Percentiles rank a stretch among this genome's conserved stretches.
phyloP scores from a whole-genome alignment of 1,140 invertebrate species.

The Lanistes nyassanus region DNA sequence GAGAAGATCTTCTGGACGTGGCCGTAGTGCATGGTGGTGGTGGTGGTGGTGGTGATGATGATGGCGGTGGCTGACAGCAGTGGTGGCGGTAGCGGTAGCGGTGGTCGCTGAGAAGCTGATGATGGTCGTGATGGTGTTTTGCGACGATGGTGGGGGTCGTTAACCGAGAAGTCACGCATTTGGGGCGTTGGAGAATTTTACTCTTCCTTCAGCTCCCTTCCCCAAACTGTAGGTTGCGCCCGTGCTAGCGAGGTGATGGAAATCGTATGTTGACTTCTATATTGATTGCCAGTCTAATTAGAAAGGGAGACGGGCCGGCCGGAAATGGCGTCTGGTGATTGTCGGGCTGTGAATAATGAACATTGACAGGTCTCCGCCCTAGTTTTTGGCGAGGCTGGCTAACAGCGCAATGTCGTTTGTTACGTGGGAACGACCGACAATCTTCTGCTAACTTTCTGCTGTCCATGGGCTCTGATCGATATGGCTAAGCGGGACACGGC shows the following conservation, averaged over 20 bases:
- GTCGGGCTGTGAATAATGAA: slow-evolving; percentile 9
- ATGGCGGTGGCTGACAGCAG: too few species aligned
- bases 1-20: too few species aligned
- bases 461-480: background rate
- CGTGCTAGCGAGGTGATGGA: background rate
- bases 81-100: too few species aligned
- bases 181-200: background rate
- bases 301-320: slow-evolving; percentile 4
- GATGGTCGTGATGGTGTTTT: too few species aligned
- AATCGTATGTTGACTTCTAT: slow-evolving; percentile 11
- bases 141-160: too few species aligned
- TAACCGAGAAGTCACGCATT: too few species aligned
- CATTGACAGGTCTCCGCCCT: slow-evolving; percentile 11
- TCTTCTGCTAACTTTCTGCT: background rate
- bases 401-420: background rate
- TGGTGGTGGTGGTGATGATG: too few species aligned
- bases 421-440: slow-evolving; percentile 4
- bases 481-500: background rate
- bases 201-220: background rate
- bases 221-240: background rate
- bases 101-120: too few species aligned
- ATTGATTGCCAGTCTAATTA: slow-evolving; percentile 13
- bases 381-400: slow-evolving; percentile 3
- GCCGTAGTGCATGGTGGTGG: too few species aligned
- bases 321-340: slow-evolving; percentile 8